These are phyloP conservation scores for Agrotis exclamationis DNA, from an alignment of 2,888 invertebrate genomes.

Conservation along the genomic window DNA sequence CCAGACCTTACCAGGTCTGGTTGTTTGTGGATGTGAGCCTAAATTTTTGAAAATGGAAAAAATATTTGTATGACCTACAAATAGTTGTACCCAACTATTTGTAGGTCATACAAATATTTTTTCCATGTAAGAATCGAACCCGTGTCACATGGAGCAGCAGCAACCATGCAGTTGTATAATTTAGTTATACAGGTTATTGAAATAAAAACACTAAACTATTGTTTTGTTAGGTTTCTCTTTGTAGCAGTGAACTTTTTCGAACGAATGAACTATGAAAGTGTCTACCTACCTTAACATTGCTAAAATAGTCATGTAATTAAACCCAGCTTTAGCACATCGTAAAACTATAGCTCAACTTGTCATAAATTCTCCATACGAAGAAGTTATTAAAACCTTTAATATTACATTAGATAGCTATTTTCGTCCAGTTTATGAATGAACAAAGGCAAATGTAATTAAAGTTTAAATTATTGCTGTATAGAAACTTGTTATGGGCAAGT, in stretches of 20 bases:
- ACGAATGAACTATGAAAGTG: background rate
- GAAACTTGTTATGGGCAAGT: background rate
- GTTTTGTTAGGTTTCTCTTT: background rate
- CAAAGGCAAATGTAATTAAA: constrained; percentile 45
- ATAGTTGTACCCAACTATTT: no score
- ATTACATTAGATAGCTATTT: constrained; percentile 35
- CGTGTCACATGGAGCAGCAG: no score
- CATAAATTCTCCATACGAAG: background rate
- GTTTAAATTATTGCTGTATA: constrained; percentile 31
- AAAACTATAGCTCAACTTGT: constrained; percentile 25
- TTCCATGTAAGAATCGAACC: no score
- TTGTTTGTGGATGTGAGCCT: no score
- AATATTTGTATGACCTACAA: no score
- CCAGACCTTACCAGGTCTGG: no score
- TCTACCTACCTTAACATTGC: background rate
- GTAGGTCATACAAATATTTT: no score
- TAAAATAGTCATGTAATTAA: constrained; percentile 25
- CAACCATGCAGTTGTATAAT: background rate
- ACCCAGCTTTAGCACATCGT: constrained; percentile 16
- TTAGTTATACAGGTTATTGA: background rate
- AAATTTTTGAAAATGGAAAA: no score
- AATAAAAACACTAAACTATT: background rate
- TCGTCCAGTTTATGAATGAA: constrained; percentile 22
- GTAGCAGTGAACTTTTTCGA: background rate
- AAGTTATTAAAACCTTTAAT: constrained; percentile 40